These are phyloP conservation scores for Hippocampus kuda DNA, from an alignment of 2,797 vertebrate genomes.

Conservation along the genomic window DNA sequence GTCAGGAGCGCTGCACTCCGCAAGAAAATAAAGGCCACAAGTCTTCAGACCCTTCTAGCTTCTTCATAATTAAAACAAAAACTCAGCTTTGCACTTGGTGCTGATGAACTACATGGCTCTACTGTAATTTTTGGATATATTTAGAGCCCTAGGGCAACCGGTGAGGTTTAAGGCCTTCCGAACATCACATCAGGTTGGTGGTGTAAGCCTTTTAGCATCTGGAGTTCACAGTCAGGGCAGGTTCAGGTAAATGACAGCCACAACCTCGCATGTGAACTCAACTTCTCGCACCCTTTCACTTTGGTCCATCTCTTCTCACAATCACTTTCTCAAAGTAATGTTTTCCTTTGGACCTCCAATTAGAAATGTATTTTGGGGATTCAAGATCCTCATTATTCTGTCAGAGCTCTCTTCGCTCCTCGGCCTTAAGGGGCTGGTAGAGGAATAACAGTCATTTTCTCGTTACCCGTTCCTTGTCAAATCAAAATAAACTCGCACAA, in stretches of 20 bases:
- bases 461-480: conserved; percentile 33
- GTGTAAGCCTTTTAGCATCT: conserved; percentile 25
- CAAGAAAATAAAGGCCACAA: not conserved
- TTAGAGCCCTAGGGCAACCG: conserved; percentile 24
- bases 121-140: conserved; percentile 17
- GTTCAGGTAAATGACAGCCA: conserved; percentile 10
- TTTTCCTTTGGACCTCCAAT: conserved; percentile 13
- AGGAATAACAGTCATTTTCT: conserved; percentile 40
- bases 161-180: conserved; percentile 31
- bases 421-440: conserved; percentile 29
- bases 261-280: conserved; percentile 20
- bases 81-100: conserved; percentile 51
- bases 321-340: conserved; percentile 3
- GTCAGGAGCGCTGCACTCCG: not conserved
- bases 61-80: conserved; percentile 54
- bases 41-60: conserved; percentile 27
- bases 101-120: conserved; percentile 18
- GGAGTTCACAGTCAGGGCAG: conserved; percentile 39
- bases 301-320: not conserved
- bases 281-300: conserved; percentile 7
- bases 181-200: conserved; percentile 43
- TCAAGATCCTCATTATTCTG: conserved; percentile 4
- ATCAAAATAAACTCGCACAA: conserved; percentile 47
- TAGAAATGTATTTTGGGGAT: conserved; percentile 26
- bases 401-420: conserved; percentile 27